Evolutionary conservation across 1,140 invertebrate species (phyloP).

Genomic region (Helicoverpa zea): DNA sequence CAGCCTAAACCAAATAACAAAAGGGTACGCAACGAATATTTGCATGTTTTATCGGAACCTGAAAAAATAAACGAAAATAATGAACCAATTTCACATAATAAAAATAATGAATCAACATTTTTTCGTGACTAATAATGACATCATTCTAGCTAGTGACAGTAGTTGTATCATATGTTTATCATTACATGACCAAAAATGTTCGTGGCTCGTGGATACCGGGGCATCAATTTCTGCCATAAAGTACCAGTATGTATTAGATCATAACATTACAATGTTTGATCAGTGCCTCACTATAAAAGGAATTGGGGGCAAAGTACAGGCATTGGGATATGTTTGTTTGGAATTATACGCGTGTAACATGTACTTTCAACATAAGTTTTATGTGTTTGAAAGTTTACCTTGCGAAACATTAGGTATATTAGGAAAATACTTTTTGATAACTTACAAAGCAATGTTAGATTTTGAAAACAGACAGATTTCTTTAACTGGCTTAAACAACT

Average conservation of each 20-base stretch:
- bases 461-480: conserved; percentile 34
- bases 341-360: conserved; percentile 16
- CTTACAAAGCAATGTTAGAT: conserved; percentile 48
- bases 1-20: too few species aligned
- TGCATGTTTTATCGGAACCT: too few species aligned
- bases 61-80: too few species aligned
- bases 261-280: conserved; percentile 51
- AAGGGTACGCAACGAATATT: too few species aligned
- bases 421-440: conserved; percentile 16
- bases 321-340: conserved; percentile 56
- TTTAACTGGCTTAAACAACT: conserved; percentile 47
- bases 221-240: conserved; percentile 52
- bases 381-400: conserved; percentile 58
- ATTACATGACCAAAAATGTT: not conserved
- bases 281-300: conserved; percentile 55
- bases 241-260: conserved; percentile 48
- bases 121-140: not conserved
- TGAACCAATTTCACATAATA: too few species aligned
- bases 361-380: conserved; percentile 53
- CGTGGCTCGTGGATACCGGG: conserved; percentile 53
- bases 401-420: conserved; percentile 51
- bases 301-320: conserved; percentile 54
- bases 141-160: not conserved
- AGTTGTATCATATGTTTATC: not conserved
- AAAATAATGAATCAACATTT: not conserved